Base-by-base conservation (phyloP, 2,888 invertebrate genomes). In the Xestia rhomboidea region DNA sequence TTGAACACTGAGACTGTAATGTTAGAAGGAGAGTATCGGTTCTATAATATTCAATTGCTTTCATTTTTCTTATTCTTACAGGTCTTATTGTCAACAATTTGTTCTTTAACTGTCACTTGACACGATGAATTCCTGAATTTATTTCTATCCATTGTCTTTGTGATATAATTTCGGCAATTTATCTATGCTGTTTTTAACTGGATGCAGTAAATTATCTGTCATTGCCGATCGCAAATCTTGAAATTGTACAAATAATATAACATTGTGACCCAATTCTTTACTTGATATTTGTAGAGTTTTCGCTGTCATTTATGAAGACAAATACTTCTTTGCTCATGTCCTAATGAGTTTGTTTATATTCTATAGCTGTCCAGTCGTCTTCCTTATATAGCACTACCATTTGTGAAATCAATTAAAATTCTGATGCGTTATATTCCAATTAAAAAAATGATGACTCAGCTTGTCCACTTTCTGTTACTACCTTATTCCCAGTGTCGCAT, bases 271-370 rank as follows among this genome's bases (percentile, higher is more conserved):
- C 27, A 71, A 68, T 68, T 78, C 11, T 84, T 84, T 46, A 24
- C 18, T 83, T 11, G 70, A 64, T 78, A 15, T 41, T 68, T 62
- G 27, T 68, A 34, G 49, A 60, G 18, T 83, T 66, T 54, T 57
- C 15, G 54, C 24, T 68, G 63, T 64, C 57, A 30, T 34, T 18
- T 10, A 73, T 30, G 18, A 34, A 51, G 27, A 13, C 46, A n/a
- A 68, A 79, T 68, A 64, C 27, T 66, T 72, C 8, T 62, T 3
- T 57, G 73, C 15, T 66, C 44, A 51, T 67, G 41, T 13, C 18
- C 21, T 73, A 73, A 73, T 76, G 66, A 70, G 72, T 68, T 74
- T 11, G 27, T 81, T 81, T 68, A 13, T 74, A 82, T 85, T 72
- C 81, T 85, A 30, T 49, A 27, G 67, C 34, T 63, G 82, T 76